Evolutionary conservation across 2,113 vertebrate genomes (phyloP), one percentile per base, ranked within the genome.

Genomic region (Scophthalmus maximus): DNA sequence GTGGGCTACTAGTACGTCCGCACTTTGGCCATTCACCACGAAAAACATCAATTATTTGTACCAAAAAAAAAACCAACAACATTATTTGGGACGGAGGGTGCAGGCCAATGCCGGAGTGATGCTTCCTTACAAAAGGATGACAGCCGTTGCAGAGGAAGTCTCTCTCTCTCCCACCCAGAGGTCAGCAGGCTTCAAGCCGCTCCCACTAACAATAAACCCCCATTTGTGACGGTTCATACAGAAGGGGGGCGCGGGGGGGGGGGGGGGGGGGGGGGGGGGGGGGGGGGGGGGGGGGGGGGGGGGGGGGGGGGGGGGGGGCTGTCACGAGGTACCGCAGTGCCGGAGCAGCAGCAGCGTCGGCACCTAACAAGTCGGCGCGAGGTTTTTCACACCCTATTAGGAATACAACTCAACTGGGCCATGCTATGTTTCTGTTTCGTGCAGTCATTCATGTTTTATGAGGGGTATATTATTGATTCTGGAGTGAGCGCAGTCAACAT

Each of bases 371-470:
- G 77, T 77, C 57, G 66, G 83, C 9, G 65, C 15, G 2, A 55
- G 79, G 66, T 73, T 86, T 81, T 87, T 82, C 86, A 89, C 84
- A 86, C 83, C 57, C 89, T 85, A 79, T 90, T 88, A 87, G 82
- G 83, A 88, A 84, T 82, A 87, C 78, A 83, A 87, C 68, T 84
- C 80, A 85, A 84, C 62, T 70, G 83, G 83, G 86, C 87, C 76
- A 49, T 55, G 86, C 86, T 73, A 20, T 64, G 82, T 83, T 85
- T 86, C 84, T 87, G 82, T 86, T 87, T 70, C 61, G 25, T 60
- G 80, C 74, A 75, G 76, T 84, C 82, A 83, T 91, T 88, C 84
- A 88, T 86, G 87, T 92, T 92, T 90, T 83, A 92, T 90, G 91
- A 89, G 81, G 76, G 85, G 75, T 72, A 71, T 72, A 82, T 80